Evolutionary conservation across 2,888 invertebrate species (phyloP).

Genomic region (Gibbula magus): DNA sequence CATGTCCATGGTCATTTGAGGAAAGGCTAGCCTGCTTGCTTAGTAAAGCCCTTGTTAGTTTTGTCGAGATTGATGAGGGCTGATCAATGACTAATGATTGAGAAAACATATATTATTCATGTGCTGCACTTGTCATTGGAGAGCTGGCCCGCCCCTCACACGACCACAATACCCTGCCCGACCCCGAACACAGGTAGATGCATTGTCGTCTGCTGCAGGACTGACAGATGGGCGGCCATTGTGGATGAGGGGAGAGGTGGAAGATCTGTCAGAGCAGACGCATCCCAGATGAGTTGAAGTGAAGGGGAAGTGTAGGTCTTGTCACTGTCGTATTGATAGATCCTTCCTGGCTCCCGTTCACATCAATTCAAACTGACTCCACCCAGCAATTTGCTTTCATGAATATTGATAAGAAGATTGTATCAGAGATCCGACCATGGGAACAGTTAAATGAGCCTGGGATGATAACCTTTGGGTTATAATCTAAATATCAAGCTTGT

Average conservation of each 20-base stretch:
- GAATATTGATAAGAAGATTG: no score
- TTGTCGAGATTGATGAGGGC: constrained; percentile 6
- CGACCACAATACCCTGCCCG: not conserved
- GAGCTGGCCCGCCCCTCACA: constrained; percentile 9
- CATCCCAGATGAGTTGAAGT: no score
- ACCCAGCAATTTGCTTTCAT: no score
- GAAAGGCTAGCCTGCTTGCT: not conserved
- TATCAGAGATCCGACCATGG: no score
- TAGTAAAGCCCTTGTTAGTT: not conserved
- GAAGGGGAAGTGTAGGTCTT: no score
- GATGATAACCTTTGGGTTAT: no score
- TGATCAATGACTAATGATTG: constrained; percentile 19
- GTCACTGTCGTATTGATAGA: no score
- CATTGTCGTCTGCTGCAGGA: not conserved
- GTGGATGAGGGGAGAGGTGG: not conserved
- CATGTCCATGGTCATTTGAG: constrained; percentile 18
- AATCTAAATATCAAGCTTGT: no score
- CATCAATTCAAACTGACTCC: no score
- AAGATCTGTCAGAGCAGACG: no score
- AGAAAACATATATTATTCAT: constrained; percentile 23
- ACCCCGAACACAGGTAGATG: not conserved
- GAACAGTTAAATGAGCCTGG: no score
- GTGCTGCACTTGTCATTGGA: constrained; percentile 20
- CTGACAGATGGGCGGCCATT: constrained; percentile 6
- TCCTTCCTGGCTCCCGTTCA: no score